Base-by-base conservation (phyloP, 1,140 invertebrate species). In the Bombus turneri region DNA sequence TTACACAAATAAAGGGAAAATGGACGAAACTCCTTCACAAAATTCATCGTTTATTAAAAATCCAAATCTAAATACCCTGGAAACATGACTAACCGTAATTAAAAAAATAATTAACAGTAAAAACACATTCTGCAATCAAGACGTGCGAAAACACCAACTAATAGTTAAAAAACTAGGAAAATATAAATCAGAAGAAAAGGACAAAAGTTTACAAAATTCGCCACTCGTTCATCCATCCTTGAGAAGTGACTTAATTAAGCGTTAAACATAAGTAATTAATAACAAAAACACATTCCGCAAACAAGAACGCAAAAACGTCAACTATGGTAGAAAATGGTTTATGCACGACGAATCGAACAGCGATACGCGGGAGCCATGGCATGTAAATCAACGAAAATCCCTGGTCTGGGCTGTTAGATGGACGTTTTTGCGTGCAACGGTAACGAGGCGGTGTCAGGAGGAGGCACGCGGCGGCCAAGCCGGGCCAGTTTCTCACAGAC, bases 401-500 rank as follows among this genome's bases (percentile, higher is more conserved):
- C 10, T 5, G 41, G 72, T 53, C 41, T 47, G 39, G 18, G 59
- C 31, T 4, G 31, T n/a, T 25, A 43, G 41, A 47, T 47, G 22
- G 59, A 10, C 81, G 75, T 84, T 90, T 90, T 90, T 85, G 88
- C 88, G 75, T 85, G 82, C 62, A 83, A 85, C 86, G 86, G 88
- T 89, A 90, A 88, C 80, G 88, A 90, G 88, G 68, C 62, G 71
- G 77, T 64, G 82, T 87, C 73, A 85, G 78, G 81, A 89, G 80
- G 76, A 78, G 77, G 76, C 31, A n/a, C 28, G 39, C 69, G 41
- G 59, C 66, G 53, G 59, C 66, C 87, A 90, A 87, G 85, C 91
- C 91, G 91, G 91, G 91, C 91, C 86, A 91, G 90, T 92, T 93
- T 93, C 92, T 93, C 91, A 93, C 91, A 92, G 90, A 90, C 86